Conservation (phyloP, 2,113 vertebrate species). For the Brachionichthys hirsutus region DNA sequence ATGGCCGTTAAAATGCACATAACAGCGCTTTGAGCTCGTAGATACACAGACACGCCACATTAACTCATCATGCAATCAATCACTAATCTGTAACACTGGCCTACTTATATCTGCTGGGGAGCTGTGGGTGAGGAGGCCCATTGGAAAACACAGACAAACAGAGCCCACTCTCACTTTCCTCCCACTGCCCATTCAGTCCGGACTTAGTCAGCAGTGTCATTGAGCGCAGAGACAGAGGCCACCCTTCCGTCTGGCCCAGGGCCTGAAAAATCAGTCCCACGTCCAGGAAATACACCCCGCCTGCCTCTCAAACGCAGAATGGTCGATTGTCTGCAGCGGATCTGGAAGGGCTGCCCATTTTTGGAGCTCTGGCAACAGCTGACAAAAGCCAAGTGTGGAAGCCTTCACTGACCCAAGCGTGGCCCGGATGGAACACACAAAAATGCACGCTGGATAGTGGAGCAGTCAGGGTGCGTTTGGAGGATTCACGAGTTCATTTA, state of each 20-base stretch:
- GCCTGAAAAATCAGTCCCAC: slow-evolving; percentile 77
- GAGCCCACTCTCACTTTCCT: slow-evolving; percentile 53
- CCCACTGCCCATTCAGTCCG: slow-evolving; percentile 46
- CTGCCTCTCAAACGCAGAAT: slow-evolving; percentile 67
- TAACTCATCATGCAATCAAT: slow-evolving; percentile 29
- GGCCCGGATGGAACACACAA: slow-evolving; percentile 57
- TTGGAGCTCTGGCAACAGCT: slow-evolving; percentile 68
- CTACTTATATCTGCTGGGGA: slow-evolving; percentile 59
- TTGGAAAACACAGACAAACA: slow-evolving; percentile 59
- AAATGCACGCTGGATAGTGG: slow-evolving; percentile 48
- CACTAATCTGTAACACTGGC: slow-evolving; percentile 41
- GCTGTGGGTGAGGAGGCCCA: slow-evolving; percentile 53
- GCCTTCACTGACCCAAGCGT: slow-evolving; percentile 50
- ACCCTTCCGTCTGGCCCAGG: slow-evolving; percentile 75
- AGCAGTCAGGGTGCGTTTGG: slow-evolving; percentile 60
- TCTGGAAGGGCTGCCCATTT: slow-evolving; percentile 77
- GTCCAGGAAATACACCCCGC: slow-evolving; percentile 77
- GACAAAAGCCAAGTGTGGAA: slow-evolving; percentile 62
- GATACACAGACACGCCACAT: slow-evolving; percentile 42
- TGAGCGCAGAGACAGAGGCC: slow-evolving; percentile 75
- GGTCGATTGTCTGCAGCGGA: slow-evolving; percentile 77
- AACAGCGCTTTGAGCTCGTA: slow-evolving; percentile 37
- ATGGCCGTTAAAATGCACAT: slow-evolving; percentile 35
- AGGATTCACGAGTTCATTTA: slow-evolving; percentile 37
- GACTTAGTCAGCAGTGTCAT: slow-evolving; percentile 72